phyloP scores from a whole-genome alignment of 1,140 invertebrate genomes.

The Drosophila sproati region DNA sequence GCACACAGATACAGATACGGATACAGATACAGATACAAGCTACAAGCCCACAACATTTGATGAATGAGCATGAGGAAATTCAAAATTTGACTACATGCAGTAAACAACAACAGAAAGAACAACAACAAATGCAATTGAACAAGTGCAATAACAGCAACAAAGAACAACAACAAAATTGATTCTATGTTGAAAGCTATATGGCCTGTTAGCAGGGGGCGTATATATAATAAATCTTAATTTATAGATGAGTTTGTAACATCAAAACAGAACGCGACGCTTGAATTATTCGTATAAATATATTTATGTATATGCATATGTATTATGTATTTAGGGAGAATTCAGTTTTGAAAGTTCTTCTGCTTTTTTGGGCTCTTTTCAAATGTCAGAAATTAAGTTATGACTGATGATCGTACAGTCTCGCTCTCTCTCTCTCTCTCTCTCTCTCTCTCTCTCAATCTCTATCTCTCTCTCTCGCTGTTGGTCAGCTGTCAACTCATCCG shows the following conservation, averaged over 20 bases:
- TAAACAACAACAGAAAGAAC: no score
- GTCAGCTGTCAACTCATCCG: constrained; percentile 73
- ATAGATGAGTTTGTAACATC: constrained; percentile 54
- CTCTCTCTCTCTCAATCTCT: neutral
- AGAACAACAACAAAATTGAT: neutral
- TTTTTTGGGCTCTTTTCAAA: constrained; percentile 55
- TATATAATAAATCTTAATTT: constrained; percentile 78
- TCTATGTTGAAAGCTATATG: constrained; percentile 23
- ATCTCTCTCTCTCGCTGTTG: constrained; percentile 8
- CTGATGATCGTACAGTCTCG: constrained; percentile 47
- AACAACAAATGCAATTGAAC: constrained; percentile 60
- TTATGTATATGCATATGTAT: no score
- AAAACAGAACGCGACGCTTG: constrained; percentile 54
- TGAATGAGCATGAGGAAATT: constrained; percentile 49
- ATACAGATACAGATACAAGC: constrained; percentile 9
- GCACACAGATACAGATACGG: constrained; percentile 11
- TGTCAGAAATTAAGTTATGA: constrained; percentile 80
- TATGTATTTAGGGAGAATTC: constrained; percentile 23
- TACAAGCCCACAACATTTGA: constrained; percentile 43
- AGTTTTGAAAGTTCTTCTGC: constrained; percentile 7
- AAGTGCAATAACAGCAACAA: constrained; percentile 47
- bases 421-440: constrained; percentile 4
- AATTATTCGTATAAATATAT: neutral
- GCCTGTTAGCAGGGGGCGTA: constrained; percentile 19
- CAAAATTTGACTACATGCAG: constrained; percentile 45